Evolutionary conservation across 2,888 invertebrate genomes (phyloP).

Genomic region (Hemithea aestivaria): DNA sequence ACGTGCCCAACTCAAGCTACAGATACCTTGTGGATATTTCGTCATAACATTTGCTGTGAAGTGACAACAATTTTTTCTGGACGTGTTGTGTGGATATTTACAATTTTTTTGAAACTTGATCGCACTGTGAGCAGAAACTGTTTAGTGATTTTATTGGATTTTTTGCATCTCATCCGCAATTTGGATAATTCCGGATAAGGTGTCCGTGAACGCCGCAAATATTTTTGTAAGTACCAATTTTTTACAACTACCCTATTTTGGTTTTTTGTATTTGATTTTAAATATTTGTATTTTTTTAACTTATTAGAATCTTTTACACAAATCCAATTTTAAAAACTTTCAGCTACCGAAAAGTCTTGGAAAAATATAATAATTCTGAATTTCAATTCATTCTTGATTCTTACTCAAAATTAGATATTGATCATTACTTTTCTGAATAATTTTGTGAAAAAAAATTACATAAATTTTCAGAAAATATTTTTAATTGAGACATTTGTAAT

Average conservation of each 20-base stretch:
- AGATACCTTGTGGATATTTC: conserved; percentile 69
- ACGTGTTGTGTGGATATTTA: conserved; percentile 66
- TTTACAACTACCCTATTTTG: conserved; percentile 20
- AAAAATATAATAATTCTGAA: too few relatives aligned
- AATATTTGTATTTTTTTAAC: background rate
- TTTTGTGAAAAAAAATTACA: too few relatives aligned
- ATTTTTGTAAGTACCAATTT: conserved; percentile 71
- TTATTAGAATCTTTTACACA: conserved; percentile 1
- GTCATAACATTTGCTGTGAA: conserved; percentile 75
- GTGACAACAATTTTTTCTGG: conserved; percentile 60
- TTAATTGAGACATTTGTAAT: too few relatives aligned
- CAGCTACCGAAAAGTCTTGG: too few relatives aligned
- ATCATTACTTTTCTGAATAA: too few relatives aligned
- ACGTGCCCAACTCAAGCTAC: conserved; percentile 53
- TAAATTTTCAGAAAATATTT: too few relatives aligned
- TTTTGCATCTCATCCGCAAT: conserved; percentile 62
- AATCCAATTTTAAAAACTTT: conserved; percentile 7
- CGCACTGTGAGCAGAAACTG: conserved; percentile 54
- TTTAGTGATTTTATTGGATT: conserved; percentile 60
- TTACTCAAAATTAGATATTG: too few relatives aligned
- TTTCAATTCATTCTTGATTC: too few relatives aligned
- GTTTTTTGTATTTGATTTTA: conserved; percentile 8
- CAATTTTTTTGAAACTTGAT: conserved; percentile 33
- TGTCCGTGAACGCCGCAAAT: conserved; percentile 70
- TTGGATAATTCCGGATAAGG: conserved; percentile 75